phyloP scores from a whole-genome alignment of 2,797 vertebrate species.

The Lacerta viridis region DNA sequence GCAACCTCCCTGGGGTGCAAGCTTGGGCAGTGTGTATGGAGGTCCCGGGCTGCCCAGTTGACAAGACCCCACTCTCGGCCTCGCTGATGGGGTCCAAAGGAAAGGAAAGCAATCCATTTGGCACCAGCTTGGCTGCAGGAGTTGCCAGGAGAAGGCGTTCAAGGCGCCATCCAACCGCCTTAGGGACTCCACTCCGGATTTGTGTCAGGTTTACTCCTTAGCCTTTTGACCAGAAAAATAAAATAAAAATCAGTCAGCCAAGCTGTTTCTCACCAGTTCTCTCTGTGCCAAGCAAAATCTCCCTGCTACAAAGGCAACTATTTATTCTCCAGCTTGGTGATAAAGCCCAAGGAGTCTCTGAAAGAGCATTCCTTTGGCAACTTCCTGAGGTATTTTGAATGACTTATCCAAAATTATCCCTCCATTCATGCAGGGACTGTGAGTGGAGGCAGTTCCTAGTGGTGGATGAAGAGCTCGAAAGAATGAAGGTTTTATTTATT shows the following conservation, averaged over 20 bases:
- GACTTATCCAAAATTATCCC: background rate
- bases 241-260: background rate
- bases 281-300: background rate
- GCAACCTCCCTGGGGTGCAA: no score
- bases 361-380: background rate
- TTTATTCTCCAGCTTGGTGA: background rate
- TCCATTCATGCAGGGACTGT: background rate
- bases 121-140: no score
- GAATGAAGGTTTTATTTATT: background rate
- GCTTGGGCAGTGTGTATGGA: no score
- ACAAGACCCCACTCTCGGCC: no score
- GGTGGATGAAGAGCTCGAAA: background rate
- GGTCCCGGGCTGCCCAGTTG: no score
- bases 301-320: background rate
- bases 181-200: no score
- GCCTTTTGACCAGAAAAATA: no score
- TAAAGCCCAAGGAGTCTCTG: background rate
- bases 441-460: background rate
- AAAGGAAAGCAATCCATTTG: no score
- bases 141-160: no score
- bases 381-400: background rate
- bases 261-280: background rate
- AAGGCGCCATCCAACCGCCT: no score
- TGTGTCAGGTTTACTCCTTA: no score
- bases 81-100: no score